A percentile compares a stretch with the other conserved stretches of the same genome.
phyloP scores from a whole-genome alignment of 2,113 vertebrate genomes.

The Hippocampus zosterae region DNA sequence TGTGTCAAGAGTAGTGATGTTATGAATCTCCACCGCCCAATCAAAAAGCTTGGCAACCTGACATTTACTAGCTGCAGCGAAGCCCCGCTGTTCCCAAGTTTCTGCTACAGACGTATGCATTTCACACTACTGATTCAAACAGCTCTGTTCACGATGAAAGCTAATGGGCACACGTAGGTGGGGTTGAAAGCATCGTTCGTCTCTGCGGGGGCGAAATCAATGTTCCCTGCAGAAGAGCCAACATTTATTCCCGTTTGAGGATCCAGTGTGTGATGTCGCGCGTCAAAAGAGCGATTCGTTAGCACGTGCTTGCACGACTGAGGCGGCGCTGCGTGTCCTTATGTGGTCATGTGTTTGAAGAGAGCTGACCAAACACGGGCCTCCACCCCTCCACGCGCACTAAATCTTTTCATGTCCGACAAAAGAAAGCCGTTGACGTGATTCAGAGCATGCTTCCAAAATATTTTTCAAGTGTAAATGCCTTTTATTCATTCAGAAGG shows the following conservation, averaged over 20 bases:
- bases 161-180: conserved; percentile 28
- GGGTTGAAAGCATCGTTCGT: neutral
- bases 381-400: conserved; percentile 34
- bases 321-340: conserved; percentile 67
- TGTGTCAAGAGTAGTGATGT: neutral
- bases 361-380: conserved; percentile 55
- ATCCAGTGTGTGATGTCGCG: conserved; percentile 31
- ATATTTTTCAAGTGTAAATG: neutral
- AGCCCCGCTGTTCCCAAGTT: neutral
- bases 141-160: conserved; percentile 17
- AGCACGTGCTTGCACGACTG: conserved; percentile 66
- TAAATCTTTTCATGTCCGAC: neutral
- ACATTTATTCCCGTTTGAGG: conserved; percentile 23
- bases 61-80: conserved; percentile 3
- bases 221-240: conserved; percentile 14
- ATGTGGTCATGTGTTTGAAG: conserved; percentile 71
- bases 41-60: neutral
- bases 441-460: neutral
- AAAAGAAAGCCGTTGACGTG: conserved; percentile 20
- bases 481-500: neutral
- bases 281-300: conserved; percentile 48
- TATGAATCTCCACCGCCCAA: neutral
- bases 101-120: conserved; percentile 2
- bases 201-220: conserved; percentile 22
- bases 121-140: conserved; percentile 23